Conservation (phyloP, 2,113 vertebrate species). For the Mustelus asterias region DNA sequence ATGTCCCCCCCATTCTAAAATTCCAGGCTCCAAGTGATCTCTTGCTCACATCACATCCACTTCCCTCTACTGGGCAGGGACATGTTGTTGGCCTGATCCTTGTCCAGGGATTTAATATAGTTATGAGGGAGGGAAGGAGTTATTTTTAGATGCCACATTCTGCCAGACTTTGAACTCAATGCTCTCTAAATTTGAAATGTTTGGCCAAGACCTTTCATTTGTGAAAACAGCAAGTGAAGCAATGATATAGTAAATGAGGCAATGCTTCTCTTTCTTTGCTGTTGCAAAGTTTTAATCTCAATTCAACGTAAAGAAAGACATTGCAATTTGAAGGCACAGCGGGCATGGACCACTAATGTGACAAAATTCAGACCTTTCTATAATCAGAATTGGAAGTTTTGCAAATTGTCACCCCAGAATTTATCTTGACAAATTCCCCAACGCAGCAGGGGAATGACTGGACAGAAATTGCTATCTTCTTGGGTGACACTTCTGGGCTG, state of each 20-base stretch:
- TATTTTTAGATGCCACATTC: neutral
- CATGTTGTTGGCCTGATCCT: neutral
- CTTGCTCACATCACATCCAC: neutral
- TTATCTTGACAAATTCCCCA: neutral
- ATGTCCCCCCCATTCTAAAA: too few species aligned
- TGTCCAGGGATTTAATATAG: neutral
- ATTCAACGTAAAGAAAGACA: neutral
- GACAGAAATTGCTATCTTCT: neutral
- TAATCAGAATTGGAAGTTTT: neutral
- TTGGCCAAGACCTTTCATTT: neutral
- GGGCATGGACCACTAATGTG: neutral
- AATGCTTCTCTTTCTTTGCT: neutral
- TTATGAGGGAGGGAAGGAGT: neutral
- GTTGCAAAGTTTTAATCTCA: neutral
- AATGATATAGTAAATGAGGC: neutral
- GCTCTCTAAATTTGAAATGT: neutral
- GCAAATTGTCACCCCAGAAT: neutral
- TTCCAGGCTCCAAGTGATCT: neutral
- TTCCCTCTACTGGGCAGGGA: too few species aligned
- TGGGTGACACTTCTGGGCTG: neutral
- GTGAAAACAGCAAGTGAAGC: neutral
- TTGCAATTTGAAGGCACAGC: neutral
- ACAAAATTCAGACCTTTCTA: neutral
- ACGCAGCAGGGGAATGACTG: neutral
- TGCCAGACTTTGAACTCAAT: neutral